Evolutionary conservation across 2,797 vertebrate genomes (phyloP).

Genomic region (Emys orbicularis): DNA sequence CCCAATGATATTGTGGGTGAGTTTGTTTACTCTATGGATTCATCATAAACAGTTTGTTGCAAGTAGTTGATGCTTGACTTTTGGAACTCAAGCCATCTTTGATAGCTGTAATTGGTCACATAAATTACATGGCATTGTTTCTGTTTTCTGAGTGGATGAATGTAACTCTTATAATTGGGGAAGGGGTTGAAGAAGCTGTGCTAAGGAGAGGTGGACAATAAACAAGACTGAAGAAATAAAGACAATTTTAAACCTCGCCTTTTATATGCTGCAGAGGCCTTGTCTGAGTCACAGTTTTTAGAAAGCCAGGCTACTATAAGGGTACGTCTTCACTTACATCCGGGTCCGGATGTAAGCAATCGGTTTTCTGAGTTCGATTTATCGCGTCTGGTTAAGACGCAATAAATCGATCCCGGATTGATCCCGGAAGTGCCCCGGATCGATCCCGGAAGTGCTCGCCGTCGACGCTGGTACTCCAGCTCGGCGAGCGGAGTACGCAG

Average conservation of each 20-base stretch:
- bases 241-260: not conserved
- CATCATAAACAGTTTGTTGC: not conserved
- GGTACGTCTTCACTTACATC: too few species aligned
- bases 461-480: too few species aligned
- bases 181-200: not conserved
- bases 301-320: not conserved
- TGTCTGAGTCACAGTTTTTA: not conserved
- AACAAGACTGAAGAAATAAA: not conserved
- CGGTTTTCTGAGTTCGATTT: too few species aligned
- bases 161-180: not conserved
- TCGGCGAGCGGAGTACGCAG: too few species aligned
- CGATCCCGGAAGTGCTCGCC: too few species aligned
- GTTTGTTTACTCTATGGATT: not conserved
- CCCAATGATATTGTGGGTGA: not conserved
- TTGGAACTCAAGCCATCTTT: constrained; percentile 15
- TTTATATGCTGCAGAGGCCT: not conserved
- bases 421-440: too few species aligned
- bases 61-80: not conserved
- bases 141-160: constrained; percentile 37
- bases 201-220: not conserved
- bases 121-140: not conserved
- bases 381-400: too few species aligned
- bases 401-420: too few species aligned
- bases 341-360: too few species aligned
- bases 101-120: constrained; percentile 28